Conservation (phyloP, 2,888 invertebrate genomes). For the Dasypogon diadema region DNA sequence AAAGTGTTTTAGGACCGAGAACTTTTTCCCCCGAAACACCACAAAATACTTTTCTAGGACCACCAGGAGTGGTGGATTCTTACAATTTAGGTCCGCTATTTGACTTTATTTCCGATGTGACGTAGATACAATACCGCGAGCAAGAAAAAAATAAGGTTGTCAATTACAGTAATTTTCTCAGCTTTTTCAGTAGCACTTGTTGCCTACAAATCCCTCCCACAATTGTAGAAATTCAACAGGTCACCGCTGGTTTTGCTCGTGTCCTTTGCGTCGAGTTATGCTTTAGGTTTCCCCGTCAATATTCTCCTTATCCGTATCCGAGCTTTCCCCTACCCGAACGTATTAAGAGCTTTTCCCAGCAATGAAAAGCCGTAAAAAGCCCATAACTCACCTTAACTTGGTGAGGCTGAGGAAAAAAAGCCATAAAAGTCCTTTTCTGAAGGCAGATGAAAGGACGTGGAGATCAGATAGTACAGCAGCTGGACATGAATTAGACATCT, state of each 20-base stretch:
- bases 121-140: too few relatives aligned
- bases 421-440: background rate
- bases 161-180: background rate
- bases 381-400: slow-evolving; percentile 23
- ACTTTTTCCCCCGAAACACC: too few relatives aligned
- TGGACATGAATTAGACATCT: slow-evolving; percentile 60
- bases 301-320: slow-evolving; percentile 32
- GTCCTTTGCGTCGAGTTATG: too few relatives aligned
- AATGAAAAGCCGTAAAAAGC: background rate
- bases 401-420: background rate
- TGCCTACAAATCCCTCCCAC: slow-evolving; percentile 27
- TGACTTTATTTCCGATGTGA: too few relatives aligned
- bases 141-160: too few relatives aligned
- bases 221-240: slow-evolving; percentile 34
- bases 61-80: too few relatives aligned
- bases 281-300: background rate
- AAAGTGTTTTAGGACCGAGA: too few relatives aligned
- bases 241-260: background rate
- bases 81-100: too few relatives aligned
- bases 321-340: background rate
- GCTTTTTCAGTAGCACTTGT: slow-evolving; percentile 16
- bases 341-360: background rate
- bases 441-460: slow-evolving; percentile 55
- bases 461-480: slow-evolving; percentile 59
- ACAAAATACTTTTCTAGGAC: too few relatives aligned